phyloP scores from a whole-genome alignment of 2,888 invertebrate genomes.

The Craniophora ligustri region DNA sequence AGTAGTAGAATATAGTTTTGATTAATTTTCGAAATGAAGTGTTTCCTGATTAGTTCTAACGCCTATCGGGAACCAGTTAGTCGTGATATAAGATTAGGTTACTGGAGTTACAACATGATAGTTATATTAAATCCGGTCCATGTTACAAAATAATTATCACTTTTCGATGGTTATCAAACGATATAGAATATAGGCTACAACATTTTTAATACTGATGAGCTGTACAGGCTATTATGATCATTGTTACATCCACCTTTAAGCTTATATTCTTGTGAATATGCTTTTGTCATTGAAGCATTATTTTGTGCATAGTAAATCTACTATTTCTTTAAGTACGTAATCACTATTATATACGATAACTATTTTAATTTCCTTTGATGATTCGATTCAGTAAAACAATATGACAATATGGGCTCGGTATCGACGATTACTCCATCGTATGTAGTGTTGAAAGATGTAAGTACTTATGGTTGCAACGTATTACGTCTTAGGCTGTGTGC shows the following conservation, averaged over 20 bases:
- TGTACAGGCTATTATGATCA: slow-evolving; percentile 9
- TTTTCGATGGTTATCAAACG: slow-evolving; percentile 14
- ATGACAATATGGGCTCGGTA: slow-evolving; percentile 32
- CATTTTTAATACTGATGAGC: too few relatives aligned
- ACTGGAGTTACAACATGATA: slow-evolving; percentile 43
- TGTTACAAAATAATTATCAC: slow-evolving; percentile 41
- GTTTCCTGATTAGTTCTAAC: slow-evolving; percentile 42
- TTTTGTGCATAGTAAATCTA: slow-evolving; percentile 10
- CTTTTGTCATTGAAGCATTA: not conserved
- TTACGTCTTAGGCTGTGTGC: slow-evolving; percentile 7
- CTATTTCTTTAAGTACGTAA: too few relatives aligned
- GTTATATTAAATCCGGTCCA: slow-evolving; percentile 33
- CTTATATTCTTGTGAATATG: not conserved
- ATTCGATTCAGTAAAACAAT: slow-evolving; percentile 24
- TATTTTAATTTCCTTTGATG: slow-evolving; percentile 6
- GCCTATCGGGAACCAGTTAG: slow-evolving; percentile 31
- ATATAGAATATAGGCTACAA: slow-evolving; percentile 6
- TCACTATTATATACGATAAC: slow-evolving; percentile 11
- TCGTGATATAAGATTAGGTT: slow-evolving; percentile 49
- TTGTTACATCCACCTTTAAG: not conserved
- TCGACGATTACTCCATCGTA: slow-evolving; percentile 15
- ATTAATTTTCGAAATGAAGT: slow-evolving; percentile 33
- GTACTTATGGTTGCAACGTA: slow-evolving; percentile 24
- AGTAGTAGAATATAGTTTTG: slow-evolving; percentile 19
- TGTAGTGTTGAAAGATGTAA: slow-evolving; percentile 28